phyloP scores from a whole-genome alignment of 2,113 vertebrate genomes.

The Microtus pennsylvanicus region DNA sequence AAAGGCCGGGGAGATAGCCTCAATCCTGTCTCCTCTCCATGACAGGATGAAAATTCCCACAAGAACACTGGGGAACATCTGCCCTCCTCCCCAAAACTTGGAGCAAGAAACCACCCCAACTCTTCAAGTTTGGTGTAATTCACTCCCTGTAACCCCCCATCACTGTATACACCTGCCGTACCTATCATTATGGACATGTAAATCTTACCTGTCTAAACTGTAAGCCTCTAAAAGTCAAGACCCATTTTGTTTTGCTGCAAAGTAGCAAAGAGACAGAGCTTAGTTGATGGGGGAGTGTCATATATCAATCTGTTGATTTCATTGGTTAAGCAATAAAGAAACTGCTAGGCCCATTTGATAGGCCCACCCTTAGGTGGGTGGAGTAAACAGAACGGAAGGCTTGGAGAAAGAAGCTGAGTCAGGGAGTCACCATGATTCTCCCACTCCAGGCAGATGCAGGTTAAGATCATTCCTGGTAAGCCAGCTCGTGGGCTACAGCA shows the following conservation, averaged over 20 bases:
- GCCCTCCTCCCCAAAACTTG: slow-evolving; percentile 2
- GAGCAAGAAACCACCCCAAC: neutral
- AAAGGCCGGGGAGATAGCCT: neutral
- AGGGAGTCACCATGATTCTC: too few relatives aligned
- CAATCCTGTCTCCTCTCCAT: neutral
- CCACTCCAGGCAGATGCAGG: too few relatives aligned
- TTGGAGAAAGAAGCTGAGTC: too few relatives aligned
- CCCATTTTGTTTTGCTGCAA: neutral
- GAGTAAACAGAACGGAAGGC: too few relatives aligned
- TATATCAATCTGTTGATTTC: too few relatives aligned
- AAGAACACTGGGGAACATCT: neutral
- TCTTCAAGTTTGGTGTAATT: neutral
- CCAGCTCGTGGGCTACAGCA: too few relatives aligned
- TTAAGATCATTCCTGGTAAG: too few relatives aligned
- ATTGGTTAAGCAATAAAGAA: too few relatives aligned
- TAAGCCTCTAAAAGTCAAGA: slow-evolving; percentile 6
- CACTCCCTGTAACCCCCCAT: neutral
- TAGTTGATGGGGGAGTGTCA: too few relatives aligned
- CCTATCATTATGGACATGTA: neutral
- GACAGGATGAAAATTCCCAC: neutral
- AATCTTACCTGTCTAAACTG: neutral
- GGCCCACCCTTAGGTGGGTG: too few relatives aligned
- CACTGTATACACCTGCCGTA: neutral
- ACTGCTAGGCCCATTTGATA: too few relatives aligned
- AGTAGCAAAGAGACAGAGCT: neutral